Base-by-base conservation (phyloP, 2,113 vertebrate genomes). In the Salminus brasiliensis region DNA sequence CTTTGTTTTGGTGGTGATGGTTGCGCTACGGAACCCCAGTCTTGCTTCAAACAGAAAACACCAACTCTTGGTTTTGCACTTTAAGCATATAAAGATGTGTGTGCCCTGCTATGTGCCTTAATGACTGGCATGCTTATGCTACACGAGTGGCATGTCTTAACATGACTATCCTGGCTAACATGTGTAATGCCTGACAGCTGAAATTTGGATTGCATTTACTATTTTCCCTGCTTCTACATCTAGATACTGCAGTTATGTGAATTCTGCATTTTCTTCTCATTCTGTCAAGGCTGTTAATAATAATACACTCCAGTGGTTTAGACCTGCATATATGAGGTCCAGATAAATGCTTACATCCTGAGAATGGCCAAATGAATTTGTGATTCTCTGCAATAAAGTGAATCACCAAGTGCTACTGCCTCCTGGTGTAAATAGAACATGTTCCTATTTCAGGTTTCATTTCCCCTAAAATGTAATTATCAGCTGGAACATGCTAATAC, bases 1-100 rank as follows among this genome's bases (percentile, higher is more conserved):
- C 92, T 94, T 95, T 91, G 92, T 74, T 83, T 72, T 84, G 29
- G 72, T 84, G 76, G 59, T 81, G 53, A 78, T 80, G 36, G 68
- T 68, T 4, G 23, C 60, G 72, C 34, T 47, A 30, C 43, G 7
- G 23, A 72, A 34, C 15, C 43, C 7, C 47, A 43, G n/a, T 53
- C 41, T 30, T 69, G 29, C n/a, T 43, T 66, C 11, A 32, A 32
- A 34, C 36, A 74, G 27, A 59, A 72, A 53, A 25, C 16, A 27
- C 41, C 39, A 45, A 59, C n/a, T 66, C 11, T 65, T 57, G 18
- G 12, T 49, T 34, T 72, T 72, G 67, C 59, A 72, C 36, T 76
- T 70, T 34, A 65, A 45, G 34, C 71, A 79, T 79, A 70, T 60
- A 34, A 49, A 23, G 16, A 60, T 27, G 69, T 74, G 11, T 63